phyloP scores from a whole-genome alignment of 2,113 vertebrate genomes.

The Bungarus multicinctus region DNA sequence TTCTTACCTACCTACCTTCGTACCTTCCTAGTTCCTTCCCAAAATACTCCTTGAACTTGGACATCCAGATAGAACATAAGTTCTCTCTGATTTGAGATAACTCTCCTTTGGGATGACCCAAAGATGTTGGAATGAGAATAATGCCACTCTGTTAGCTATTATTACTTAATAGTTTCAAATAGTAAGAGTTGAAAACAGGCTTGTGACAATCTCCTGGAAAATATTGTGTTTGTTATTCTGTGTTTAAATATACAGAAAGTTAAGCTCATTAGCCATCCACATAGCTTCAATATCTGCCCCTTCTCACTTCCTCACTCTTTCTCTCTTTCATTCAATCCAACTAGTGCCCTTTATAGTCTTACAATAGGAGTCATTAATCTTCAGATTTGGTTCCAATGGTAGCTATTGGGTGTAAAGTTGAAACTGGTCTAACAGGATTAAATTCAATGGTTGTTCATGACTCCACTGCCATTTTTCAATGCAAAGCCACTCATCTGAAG shows the following conservation, averaged over 20 bases:
- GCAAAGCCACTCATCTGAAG: not conserved
- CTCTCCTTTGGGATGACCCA: not conserved
- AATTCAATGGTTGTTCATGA: not conserved
- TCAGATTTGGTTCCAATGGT: not conserved
- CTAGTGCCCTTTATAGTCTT: not conserved
- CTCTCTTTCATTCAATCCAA: not conserved
- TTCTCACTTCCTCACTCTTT: not conserved
- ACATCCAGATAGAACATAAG: not conserved
- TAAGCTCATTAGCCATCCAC: not conserved
- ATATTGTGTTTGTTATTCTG: not conserved
- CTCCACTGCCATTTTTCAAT: not conserved
- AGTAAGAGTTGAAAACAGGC: not conserved
- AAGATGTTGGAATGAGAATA: not conserved
- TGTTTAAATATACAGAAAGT: not conserved
- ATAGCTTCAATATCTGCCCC: not conserved
- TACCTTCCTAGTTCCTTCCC: too few relatives aligned
- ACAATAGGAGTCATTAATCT: not conserved
- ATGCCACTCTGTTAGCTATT: not conserved
- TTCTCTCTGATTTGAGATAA: not conserved
- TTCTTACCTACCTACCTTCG: too few relatives aligned
- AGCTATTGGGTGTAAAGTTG: not conserved
- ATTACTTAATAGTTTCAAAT: not conserved
- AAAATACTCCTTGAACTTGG: constrained; percentile 10
- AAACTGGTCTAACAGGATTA: not conserved
- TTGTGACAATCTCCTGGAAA: not conserved